Evolutionary conservation across 2,888 invertebrate species (phyloP).

Genomic region (Nezara viridula): DNA sequence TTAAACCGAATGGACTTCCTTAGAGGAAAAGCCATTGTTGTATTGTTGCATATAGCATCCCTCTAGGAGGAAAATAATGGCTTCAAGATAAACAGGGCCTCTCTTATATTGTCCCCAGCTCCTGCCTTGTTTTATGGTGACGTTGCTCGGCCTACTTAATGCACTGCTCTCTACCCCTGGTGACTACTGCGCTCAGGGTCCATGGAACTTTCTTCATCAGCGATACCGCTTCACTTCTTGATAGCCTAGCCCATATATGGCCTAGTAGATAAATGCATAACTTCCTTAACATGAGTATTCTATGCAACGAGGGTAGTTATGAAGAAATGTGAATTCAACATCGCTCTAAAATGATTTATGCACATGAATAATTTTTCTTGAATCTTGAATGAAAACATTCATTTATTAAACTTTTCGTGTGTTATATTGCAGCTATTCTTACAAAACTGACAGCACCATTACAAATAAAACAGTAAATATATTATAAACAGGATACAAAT

Average conservation of each 20-base stretch:
- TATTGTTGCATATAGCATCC: conserved; percentile 60
- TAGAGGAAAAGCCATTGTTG: conserved; percentile 64
- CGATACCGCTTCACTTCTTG: background rate
- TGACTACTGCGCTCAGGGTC: background rate
- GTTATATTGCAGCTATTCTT: no score
- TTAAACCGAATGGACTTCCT: conserved; percentile 64
- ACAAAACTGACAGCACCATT: no score
- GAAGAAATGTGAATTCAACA: background rate
- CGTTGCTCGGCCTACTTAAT: conserved; percentile 35
- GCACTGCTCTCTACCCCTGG: background rate
- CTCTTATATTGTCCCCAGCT: conserved; percentile 48
- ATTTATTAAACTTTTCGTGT: no score
- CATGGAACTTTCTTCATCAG: background rate
- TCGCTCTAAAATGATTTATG: background rate
- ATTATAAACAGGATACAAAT: no score
- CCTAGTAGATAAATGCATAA: background rate
- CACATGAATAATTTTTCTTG: no score
- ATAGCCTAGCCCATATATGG: background rate
- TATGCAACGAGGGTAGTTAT: background rate
- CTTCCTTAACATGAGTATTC: background rate
- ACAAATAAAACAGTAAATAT: no score
- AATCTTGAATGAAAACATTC: no score
- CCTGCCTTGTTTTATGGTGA: conserved; percentile 57
- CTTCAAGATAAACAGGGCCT: conserved; percentile 62
- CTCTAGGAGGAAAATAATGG: conserved; percentile 62